Percentiles rank a stretch among this genome's conserved stretches.
Evolutionary conservation across 2,797 vertebrate species (phyloP).

Genomic region (Phylloscopus collybita): DNA sequence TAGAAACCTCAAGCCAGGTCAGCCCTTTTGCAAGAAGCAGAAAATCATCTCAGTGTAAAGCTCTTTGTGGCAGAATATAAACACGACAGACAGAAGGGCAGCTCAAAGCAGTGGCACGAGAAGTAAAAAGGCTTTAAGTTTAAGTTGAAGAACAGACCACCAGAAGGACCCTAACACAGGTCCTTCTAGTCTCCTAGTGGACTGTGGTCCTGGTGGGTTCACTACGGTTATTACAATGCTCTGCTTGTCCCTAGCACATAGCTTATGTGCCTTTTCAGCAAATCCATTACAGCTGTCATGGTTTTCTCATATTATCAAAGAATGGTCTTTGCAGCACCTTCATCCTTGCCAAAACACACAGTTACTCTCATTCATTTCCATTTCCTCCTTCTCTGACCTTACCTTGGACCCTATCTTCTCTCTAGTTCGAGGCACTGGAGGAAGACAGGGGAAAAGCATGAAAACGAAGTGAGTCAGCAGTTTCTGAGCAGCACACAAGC

Average conservation of each 20-base stretch:
- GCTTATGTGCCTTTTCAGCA: not conserved
- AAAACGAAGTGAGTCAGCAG: constrained; percentile 54
- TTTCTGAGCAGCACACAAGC: not conserved
- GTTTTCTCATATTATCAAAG: not conserved
- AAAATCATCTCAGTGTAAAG: constrained; percentile 1
- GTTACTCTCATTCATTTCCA: not conserved
- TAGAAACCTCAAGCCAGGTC: constrained; percentile 11
- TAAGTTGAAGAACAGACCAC: not conserved
- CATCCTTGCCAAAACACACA: not conserved
- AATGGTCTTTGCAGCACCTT: not conserved
- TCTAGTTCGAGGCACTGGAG: not conserved
- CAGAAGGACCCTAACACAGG: not conserved
- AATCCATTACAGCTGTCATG: not conserved
- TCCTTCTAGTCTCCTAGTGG: not conserved
- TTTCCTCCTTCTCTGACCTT: not conserved
- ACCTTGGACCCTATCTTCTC: not conserved
- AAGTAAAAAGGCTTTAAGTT: not conserved
- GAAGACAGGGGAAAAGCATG: not conserved
- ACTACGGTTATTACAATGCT: not conserved
- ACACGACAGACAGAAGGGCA: not conserved
- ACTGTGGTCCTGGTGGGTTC: not conserved
- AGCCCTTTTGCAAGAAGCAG: constrained; percentile 6
- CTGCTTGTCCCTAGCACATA: not conserved
- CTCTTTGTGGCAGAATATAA: not conserved
- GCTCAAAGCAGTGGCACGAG: not conserved